Evolutionary conservation across 2,888 invertebrate species (phyloP), one percentile per base, ranked within the genome.

Genomic region (Agrypnus murinus): DNA sequence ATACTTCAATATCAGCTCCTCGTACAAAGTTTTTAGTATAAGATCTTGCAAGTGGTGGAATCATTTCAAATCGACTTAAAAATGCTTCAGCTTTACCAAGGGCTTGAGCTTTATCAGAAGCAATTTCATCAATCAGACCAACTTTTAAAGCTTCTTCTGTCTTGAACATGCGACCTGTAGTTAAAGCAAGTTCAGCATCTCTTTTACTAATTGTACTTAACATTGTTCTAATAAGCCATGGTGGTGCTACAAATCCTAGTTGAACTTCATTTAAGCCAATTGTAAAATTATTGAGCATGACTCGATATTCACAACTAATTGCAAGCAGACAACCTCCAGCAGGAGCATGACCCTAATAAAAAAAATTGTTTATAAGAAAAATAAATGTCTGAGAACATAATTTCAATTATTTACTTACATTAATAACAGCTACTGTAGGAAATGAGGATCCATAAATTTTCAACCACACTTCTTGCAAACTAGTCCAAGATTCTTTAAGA

Each of bases 181-280:
- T 92, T 3, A 96, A 87, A 0, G 95, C 93, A 38, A 91, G 77
- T 84, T 96, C 96, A 0, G 94, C 89, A 59, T 91, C 87, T 73
- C 95, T 85, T n/a, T 87, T 84, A 0, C 94, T 90, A 72, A 92
- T 87, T 0, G 89, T 89, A 79, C 92, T 91, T n/a, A 83, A 82
- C 87, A 92, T 89, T 0, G 90, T 84, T 19, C 88, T 85, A 85
- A 90, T 89, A 80, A 92, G 92, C 94, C 94, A 95, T 71, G 85
- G 85, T 0, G 95, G 95, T 0, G 94, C 93, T 0, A 92, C 88
- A 71, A 95, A 92, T 10, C 95, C 96, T 48, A 97, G 86, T 63
- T 92, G 89, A 0, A 95, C 95, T 88, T 97, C 97, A 81, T 96
- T 96, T 0, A 97, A 86, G 0, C 96, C 97, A 65, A 96, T 96